Percentiles rank a stretch among this genome's conserved stretches.
These are phyloP conservation scores for Cynopterus brachyotis DNA, from an alignment of 2,113 vertebrate species.

Conservation along the genomic window DNA sequence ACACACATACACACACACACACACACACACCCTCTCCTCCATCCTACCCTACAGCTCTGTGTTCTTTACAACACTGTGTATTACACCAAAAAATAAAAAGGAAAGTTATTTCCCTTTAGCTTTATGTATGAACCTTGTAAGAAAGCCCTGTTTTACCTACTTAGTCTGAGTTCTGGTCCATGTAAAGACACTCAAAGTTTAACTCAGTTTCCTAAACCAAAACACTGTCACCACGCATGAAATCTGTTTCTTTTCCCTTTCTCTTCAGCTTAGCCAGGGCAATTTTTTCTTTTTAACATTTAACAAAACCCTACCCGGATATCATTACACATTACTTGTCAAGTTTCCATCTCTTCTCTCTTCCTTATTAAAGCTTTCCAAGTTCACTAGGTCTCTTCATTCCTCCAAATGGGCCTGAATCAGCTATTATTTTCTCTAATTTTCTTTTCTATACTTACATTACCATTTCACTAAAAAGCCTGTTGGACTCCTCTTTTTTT, in stretches of 20 bases:
- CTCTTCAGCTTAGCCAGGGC: not conserved
- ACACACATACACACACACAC: too few relatives aligned
- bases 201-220: slow-evolving; percentile 3
- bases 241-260: not conserved
- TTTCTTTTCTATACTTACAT: not conserved
- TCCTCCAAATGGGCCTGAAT: not conserved
- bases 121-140: not conserved
- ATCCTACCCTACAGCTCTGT: too few relatives aligned
- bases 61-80: not conserved
- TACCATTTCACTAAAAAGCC: not conserved
- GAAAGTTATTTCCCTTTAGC: not conserved
- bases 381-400: not conserved
- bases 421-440: not conserved
- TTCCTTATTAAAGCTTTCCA: not conserved
- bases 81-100: not conserved
- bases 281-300: not conserved
- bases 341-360: not conserved
- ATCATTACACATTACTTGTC: not conserved
- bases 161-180: not conserved
- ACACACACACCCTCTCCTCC: too few relatives aligned
- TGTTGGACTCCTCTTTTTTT: not conserved
- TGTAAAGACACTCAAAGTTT: not conserved
- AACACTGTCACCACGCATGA: not conserved
- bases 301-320: not conserved
- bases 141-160: not conserved